Conservation (phyloP, 2,888 invertebrate species). For the Oscheius sp. region DNA sequence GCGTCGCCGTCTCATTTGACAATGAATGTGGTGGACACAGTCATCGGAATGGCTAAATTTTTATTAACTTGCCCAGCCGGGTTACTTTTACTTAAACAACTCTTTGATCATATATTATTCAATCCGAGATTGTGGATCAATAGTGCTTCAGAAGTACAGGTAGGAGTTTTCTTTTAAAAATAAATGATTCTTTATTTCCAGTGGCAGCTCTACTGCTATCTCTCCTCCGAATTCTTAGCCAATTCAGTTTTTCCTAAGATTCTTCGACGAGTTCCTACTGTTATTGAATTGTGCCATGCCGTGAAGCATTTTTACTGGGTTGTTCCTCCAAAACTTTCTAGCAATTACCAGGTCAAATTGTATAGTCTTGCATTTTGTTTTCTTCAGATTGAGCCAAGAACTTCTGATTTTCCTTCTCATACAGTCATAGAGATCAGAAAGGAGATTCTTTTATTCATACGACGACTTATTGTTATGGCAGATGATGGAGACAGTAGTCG, state of each 20-base stretch:
- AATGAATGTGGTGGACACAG: constrained; percentile 61
- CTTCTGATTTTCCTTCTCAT: constrained; percentile 78
- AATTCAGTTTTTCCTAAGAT: constrained; percentile 82
- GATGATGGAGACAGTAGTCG: constrained; percentile 42
- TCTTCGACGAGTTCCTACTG: constrained; percentile 85
- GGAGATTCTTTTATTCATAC: constrained; percentile 86
- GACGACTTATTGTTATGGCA: constrained; percentile 57
- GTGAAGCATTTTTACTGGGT: constrained; percentile 99
- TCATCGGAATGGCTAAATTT: constrained; percentile 71
- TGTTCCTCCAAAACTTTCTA: constrained; percentile 83
- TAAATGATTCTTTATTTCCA: constrained; percentile 1
- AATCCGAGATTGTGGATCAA: constrained; percentile 99
- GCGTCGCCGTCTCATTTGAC: constrained; percentile 60
- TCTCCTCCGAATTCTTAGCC: constrained; percentile 97
- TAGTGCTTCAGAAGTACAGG: constrained; percentile 84
- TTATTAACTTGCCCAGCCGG: constrained; percentile 62
- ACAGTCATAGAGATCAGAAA: constrained; percentile 80
- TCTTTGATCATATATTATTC: constrained; percentile 98
- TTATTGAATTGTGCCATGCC: constrained; percentile 93
- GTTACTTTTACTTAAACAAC: constrained; percentile 78
- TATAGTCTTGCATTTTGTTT: background rate
- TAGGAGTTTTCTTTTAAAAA: constrained; percentile 73
- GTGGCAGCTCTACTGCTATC: constrained; percentile 85
- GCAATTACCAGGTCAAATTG: constrained; percentile 37
- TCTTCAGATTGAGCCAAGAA: constrained; percentile 33